Base-by-base conservation (phyloP, 1,140 invertebrate genomes). In the Drosophila saltans region DNA sequence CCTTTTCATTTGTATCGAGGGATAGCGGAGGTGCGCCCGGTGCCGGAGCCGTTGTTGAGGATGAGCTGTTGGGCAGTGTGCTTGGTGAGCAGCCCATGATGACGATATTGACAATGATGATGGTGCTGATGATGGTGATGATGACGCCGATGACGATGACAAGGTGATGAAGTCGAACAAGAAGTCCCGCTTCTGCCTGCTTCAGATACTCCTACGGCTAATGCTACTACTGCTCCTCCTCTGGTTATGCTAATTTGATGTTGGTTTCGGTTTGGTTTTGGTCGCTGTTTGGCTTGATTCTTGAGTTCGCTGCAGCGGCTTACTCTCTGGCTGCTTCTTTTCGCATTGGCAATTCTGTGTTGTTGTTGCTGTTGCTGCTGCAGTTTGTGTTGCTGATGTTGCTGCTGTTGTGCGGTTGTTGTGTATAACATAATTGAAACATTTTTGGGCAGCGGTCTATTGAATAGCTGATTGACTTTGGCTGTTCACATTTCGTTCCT, bases 71-170 rank as follows among this genome's bases (percentile, higher is more conserved):
- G 79, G 69, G 83, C 72, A 89, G 68, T 39, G 84, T 80, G 63
- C 91, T 92, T 24, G 91, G 85, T 33, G 91, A 92, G 68, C 91
- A 92, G 68, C 91, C 91, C 91, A 92, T 92, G 30, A 41, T 72
- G 69, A 40, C 36, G 36, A 39, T 39, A 6, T 8, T 39, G 6
- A 48, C 21, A 6, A 48, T 16, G 45, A 24, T 7, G 40, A 10
- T 41, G 40, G 10, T 10, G 40, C 3, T 43, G 3, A 43, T 43
- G 41, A 3, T n/a, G n/a, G 3, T 43, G 41, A n/a, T 43, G 11
- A 5, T 2, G 41, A n/a, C 8, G 41, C 3, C 3, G 41, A n/a
- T 43, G 11, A 43, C 16, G n/a, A 43, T 16, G 41, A n/a, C 11
- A n/a, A 43, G n/a, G 16, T 43, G n/a, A n/a, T 43, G n/a, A 43